Base-by-base conservation (phyloP, 2,797 vertebrate genomes). In the Syngnathus acus region DNA sequence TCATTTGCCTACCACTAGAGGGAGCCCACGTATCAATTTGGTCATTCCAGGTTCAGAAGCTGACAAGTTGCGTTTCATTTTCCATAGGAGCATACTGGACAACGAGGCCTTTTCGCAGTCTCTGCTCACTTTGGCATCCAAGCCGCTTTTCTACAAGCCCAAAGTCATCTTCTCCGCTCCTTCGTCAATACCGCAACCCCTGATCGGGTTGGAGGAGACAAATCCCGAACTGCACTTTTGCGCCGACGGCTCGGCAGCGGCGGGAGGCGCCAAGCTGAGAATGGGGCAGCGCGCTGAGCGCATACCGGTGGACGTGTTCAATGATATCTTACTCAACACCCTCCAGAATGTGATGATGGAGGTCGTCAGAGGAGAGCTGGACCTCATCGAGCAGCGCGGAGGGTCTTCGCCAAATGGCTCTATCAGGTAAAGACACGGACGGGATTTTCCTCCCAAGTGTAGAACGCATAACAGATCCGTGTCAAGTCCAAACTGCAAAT, bases 261-360 rank as follows among this genome's bases (percentile, higher is more conserved):
- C 66, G 4, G 64, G 38, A 9, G 32, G 45, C 13, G 42, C 51
- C 6, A 17, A 5, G 2, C 38, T 50, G 4, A 14, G 5, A 48
- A 53, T 32, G 17, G 62, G 37, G 64, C 42, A n/a, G 16, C 19
- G 42, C 0, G 45, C 7, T 1, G 9, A 65, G 9, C 47, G 0
- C 1, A 70, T 40, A 1, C 85, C 89, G 13, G 83, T 85, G 0
- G 87, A 87, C 74, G 68, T 95, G 32, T 73, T 80, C 66, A 92
- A 97, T 74, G 82, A 80, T 8, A 70, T 98, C 76, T 85, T 97
- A 74, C 86, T 94, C 68, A 95, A 94, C 82, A 93, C 89, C 0
- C 77, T 98, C 65, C 93, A 91, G 88, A 98, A 98, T 82, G 89
- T 98, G 78, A 86, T 98, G 89, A 89, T 86, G 0, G 96, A 98